phyloP scores from a whole-genome alignment of 2,113 vertebrate species.

The Aptenodytes patagonicus region DNA sequence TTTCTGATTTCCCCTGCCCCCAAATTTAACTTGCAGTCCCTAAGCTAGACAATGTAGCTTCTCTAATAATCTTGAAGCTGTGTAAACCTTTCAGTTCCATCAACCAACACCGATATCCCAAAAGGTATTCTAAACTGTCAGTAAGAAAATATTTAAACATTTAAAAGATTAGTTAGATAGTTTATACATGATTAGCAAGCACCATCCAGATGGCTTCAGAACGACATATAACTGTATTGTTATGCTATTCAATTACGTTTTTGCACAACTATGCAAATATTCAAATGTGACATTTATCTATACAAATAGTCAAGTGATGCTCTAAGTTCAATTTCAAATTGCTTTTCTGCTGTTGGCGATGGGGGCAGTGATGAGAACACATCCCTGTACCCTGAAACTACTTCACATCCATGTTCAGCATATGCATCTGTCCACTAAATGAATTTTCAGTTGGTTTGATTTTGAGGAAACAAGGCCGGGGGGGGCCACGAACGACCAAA shows the following conservation, averaged over 20 bases:
- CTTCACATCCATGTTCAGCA: not conserved
- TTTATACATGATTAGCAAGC: conserved; percentile 22
- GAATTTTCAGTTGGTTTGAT: not conserved
- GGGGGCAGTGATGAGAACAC: not conserved
- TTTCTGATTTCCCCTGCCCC: not conserved
- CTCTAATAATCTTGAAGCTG: not conserved
- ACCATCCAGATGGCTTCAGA: not conserved
- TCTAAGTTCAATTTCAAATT: not conserved
- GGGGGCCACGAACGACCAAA: not conserved
- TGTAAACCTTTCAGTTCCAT: not conserved
- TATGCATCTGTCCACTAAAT: not conserved
- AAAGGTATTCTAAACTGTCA: not conserved
- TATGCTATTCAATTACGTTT: not conserved
- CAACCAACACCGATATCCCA: not conserved
- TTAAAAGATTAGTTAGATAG: conserved; percentile 22
- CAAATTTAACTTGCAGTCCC: not conserved
- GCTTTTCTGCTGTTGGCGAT: not conserved
- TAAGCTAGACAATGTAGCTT: not conserved
- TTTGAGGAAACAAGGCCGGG: not conserved
- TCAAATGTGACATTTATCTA: not conserved
- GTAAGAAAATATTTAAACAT: conserved; percentile 18
- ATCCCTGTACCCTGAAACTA: not conserved
- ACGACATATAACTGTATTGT: not conserved
- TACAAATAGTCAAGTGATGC: not conserved
- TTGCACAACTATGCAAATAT: not conserved